Evolutionary conservation across 2,797 vertebrate species (phyloP).

Genomic region (Petrocephalus sullivani): DNA sequence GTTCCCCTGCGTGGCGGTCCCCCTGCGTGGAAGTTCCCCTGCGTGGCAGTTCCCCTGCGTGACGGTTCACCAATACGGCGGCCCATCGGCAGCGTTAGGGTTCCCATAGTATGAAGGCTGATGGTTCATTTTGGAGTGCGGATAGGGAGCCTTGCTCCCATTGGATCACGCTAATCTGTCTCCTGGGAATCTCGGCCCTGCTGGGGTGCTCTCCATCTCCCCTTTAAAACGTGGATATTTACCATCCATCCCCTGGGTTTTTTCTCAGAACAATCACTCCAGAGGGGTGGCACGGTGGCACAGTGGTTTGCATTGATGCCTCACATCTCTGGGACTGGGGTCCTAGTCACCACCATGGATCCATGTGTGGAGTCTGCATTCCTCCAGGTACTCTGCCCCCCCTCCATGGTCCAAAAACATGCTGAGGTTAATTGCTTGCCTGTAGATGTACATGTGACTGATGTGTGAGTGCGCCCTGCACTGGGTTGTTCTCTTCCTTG

Average conservation of each 20-base stretch:
- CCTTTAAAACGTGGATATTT: not conserved
- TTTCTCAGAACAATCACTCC: not conserved
- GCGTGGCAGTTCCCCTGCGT: not conserved
- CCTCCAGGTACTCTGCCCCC: too few species aligned
- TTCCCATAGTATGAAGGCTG: not conserved
- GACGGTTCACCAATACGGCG: not conserved
- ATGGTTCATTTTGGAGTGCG: slow-evolving; percentile 11
- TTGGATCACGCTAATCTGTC: not conserved
- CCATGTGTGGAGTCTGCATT: too few species aligned
- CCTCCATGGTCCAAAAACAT: too few species aligned
- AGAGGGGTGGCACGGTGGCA: too few species aligned
- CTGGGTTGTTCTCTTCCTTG: too few species aligned
- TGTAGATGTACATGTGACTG: too few species aligned
- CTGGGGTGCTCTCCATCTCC: not conserved
- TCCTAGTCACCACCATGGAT: too few species aligned
- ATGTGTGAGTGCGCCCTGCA: too few species aligned
- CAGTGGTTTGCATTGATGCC: too few species aligned
- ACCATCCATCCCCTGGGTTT: not conserved
- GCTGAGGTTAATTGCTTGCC: too few species aligned
- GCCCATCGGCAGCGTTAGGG: not conserved
- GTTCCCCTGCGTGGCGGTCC: not conserved
- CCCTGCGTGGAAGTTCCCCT: not conserved
- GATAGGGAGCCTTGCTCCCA: not conserved
- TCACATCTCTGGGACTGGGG: too few species aligned
- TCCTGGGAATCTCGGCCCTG: not conserved